Percentiles rank a stretch among this genome's conserved stretches.
Evolutionary conservation across 2,888 invertebrate genomes (phyloP).

Genomic region (Copidosoma aretas): DNA sequence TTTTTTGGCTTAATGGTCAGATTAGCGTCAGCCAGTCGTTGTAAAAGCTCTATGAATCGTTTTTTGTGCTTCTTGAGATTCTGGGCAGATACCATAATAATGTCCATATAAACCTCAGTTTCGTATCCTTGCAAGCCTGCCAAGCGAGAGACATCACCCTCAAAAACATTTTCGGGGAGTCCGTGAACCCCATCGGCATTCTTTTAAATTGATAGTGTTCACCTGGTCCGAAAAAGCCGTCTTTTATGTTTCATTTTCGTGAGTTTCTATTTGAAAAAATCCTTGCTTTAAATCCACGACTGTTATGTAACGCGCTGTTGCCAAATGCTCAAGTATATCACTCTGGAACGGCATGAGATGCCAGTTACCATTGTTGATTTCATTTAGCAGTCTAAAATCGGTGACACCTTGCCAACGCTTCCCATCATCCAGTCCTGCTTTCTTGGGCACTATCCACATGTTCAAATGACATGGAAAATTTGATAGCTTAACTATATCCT

Average conservation of each 20-base stretch:
- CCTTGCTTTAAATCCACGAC: not conserved
- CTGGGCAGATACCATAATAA: not conserved
- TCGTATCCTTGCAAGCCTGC: not conserved
- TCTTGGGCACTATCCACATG: constrained; percentile 11
- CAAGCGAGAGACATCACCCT: not conserved
- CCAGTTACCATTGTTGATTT: not conserved
- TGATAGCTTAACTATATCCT: not conserved
- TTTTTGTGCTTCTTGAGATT: not conserved
- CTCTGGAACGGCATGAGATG: not conserved
- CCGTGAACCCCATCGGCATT: not conserved
- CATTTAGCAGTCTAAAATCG: constrained; percentile 7
- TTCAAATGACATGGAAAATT: not conserved
- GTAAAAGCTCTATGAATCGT: not conserved
- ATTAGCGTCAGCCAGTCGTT: not conserved
- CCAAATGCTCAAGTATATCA: not conserved
- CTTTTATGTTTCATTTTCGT: not conserved
- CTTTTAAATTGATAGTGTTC: not conserved
- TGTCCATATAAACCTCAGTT: no score
- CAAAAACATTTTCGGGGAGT: not conserved
- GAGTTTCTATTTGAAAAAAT: not conserved
- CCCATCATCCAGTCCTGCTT: not conserved
- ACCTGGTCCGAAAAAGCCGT: not conserved
- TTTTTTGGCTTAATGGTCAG: not conserved
- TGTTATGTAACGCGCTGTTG: not conserved
- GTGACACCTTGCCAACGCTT: not conserved